These are phyloP conservation scores for Tholera decimalis DNA, from an alignment of 2,888 invertebrate species.

Conservation along the genomic window DNA sequence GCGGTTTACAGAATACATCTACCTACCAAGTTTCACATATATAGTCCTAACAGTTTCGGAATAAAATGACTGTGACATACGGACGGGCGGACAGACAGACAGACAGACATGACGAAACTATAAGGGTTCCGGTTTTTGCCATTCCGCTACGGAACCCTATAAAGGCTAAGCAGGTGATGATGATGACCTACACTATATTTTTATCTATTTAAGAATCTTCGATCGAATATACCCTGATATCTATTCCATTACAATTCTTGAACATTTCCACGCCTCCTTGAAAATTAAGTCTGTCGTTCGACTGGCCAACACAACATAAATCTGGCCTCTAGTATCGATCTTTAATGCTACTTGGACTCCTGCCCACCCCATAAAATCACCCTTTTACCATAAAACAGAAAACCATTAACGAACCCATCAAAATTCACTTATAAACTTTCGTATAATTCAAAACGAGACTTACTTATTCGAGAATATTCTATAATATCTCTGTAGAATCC, in stretches of 20 bases:
- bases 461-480: constrained; percentile 55
- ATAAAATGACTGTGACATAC: too few relatives aligned
- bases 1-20: too few relatives aligned
- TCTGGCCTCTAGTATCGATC: constrained; percentile 56
- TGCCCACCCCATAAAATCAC: constrained; percentile 61
- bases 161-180: too few relatives aligned
- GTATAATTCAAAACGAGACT: constrained; percentile 65
- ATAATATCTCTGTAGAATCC: constrained; percentile 29
- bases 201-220: background rate
- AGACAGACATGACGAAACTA: too few relatives aligned
- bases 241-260: background rate
- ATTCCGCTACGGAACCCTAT: too few relatives aligned
- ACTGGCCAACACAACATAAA: constrained; percentile 53
- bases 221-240: background rate
- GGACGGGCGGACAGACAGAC: too few relatives aligned
- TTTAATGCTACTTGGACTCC: constrained; percentile 60
- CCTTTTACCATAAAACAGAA: constrained; percentile 66
- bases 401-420: constrained; percentile 62
- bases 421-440: constrained; percentile 67
- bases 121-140: too few relatives aligned
- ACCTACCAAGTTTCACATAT: too few relatives aligned
- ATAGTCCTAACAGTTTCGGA: too few relatives aligned
- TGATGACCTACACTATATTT: too few relatives aligned
- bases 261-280: constrained; percentile 19
- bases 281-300: constrained; percentile 32